Evolutionary conservation across 2,888 invertebrate species (phyloP).

Genomic region (Meta bourneti): DNA sequence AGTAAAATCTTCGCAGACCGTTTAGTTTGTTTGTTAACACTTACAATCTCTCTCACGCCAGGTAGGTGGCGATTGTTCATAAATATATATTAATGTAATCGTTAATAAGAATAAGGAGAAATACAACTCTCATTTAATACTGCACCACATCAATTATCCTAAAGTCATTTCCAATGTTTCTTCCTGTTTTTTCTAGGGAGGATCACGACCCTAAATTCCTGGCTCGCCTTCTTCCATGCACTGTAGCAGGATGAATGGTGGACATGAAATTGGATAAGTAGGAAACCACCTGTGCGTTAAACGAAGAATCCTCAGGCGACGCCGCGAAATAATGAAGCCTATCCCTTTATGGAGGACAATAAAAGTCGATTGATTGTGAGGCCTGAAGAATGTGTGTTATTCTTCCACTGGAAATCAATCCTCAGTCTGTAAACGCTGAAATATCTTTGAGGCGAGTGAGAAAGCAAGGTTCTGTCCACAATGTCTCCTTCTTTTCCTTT

Average conservation of each 20-base stretch:
- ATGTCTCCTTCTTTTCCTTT: not conserved
- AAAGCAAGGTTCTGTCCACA: not conserved
- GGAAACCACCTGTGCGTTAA: constrained; percentile 28
- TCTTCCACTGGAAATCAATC: constrained; percentile 42
- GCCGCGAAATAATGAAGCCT: constrained; percentile 34
- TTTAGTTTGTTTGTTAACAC: no score
- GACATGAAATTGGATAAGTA: constrained; percentile 40
- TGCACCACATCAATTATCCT: no score
- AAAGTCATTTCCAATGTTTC: no score
- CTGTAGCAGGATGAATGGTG: constrained; percentile 8
- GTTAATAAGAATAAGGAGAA: no score
- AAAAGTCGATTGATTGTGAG: constrained; percentile 45
- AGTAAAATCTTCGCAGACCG: no score
- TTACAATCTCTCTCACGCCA: no score
- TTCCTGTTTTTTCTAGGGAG: no score
- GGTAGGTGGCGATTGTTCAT: no score
- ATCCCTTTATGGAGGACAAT: constrained; percentile 41
- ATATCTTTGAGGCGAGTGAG: constrained; percentile 1
- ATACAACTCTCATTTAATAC: no score
- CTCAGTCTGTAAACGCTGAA: constrained; percentile 6
- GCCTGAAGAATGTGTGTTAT: constrained; percentile 18
- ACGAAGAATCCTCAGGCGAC: constrained; percentile 28
- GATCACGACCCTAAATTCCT: no score
- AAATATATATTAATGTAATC: no score
- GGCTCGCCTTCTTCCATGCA: no score